Evolutionary conservation across 2,888 invertebrate species (phyloP), one percentile per base, ranked within the genome.

Genomic region (Phlogophora meticulosa): DNA sequence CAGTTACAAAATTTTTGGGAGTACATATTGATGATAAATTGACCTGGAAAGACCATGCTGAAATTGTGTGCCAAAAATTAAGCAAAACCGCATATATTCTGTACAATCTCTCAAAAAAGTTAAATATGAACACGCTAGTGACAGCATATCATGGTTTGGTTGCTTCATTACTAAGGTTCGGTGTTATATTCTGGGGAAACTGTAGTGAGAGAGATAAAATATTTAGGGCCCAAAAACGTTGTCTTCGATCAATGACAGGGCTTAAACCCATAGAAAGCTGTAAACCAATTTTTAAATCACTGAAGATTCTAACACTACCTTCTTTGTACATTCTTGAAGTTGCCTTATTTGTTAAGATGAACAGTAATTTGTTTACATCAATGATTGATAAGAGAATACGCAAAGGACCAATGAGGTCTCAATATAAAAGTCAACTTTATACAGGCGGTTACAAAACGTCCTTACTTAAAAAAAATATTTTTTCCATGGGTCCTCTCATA

Each of bases 11-110:
- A 57, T 57, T 57, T 20, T 38, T 57, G 22, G 57, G 57, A 1
- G 32, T 57, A 10, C 28, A 20, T 13, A 46, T 57, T 3, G 57
- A 57, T 13, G 46, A 17, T 20, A 43, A 46, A 22, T 15, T 57
- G 20, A 46, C 45, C 43, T 55, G 55, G 55, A 42, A 55, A 32
- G 10, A 24, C 17, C 55, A 55, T n/a, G 55, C 55, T 11, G 43
- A 55, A 11, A 10, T 17, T 9, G 10, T 55, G n/a, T 55, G 55
- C 28, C 15, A 55, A n/a, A 42, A n/a, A 17, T 17, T 43, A 32
- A 45, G 56, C 20, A 56, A 28, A 45, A 24, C 45, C 1, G 56
- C 43, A 1, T 56, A 45, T 34, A 13, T 34, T 13, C 34, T 56
- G 0, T 56, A 34, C 9, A 34, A 20, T 11, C 15, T 58, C 7